A percentile compares a stretch with the other conserved stretches of the same genome.
Conservation (phyloP, 2,797 vertebrate species). For the Podarcis lilfordi region DNA sequence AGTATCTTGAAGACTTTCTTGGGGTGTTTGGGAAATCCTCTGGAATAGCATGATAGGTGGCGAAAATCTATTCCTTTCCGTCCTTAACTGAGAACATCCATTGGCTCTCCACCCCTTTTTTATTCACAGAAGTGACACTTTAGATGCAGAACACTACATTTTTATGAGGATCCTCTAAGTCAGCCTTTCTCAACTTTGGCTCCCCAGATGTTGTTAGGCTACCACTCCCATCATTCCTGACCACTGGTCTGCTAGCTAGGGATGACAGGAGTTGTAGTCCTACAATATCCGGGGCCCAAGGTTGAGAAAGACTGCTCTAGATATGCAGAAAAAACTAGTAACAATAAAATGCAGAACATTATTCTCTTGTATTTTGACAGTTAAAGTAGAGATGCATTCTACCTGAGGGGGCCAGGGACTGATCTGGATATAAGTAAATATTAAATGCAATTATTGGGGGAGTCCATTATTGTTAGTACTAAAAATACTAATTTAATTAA, state of each 20-base stretch:
- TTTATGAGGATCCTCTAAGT: background rate
- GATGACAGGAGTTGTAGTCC: no score
- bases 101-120: background rate
- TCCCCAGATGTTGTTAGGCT: no score
- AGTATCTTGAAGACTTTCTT: background rate
- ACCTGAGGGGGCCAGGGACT: background rate
- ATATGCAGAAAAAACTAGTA: background rate
- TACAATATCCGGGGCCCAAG: no score
- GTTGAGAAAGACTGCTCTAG: no score
- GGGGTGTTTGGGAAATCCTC: background rate
- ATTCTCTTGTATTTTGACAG: background rate
- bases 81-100: background rate
- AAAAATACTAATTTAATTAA: constrained; percentile 6
- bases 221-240: no score
- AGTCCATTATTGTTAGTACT: background rate
- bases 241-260: no score
- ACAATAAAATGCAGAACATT: background rate
- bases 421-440: background rate
- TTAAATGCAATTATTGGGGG: background rate
- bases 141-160: background rate
- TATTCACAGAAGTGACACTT: background rate
- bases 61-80: no score
- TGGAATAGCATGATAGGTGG: background rate
- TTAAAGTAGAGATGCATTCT: background rate
- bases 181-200: no score